Base-by-base conservation (phyloP, 2,888 invertebrate genomes). In the Drosophila infuscata region DNA sequence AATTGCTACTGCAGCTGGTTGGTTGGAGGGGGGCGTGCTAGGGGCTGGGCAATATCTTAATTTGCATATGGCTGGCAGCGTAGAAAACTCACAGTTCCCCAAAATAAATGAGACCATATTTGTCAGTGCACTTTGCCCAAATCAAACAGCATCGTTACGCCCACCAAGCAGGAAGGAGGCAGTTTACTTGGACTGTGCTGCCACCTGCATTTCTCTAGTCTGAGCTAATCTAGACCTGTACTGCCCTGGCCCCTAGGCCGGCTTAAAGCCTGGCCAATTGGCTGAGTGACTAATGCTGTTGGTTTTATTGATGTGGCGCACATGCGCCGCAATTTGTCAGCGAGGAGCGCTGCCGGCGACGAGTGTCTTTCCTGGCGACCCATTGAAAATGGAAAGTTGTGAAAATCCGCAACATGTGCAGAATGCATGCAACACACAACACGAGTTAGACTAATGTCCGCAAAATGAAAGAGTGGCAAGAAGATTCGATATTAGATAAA, bases 311-410 rank as follows among this genome's bases (percentile, higher is more conserved):
- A 89, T 88, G 81, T 79, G 63, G 74, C 53, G 87, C 91, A 82
- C 81, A 87, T 82, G 88, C 78, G 74, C 79, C 53, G 63, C 66
- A 63, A 82, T 84, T 88, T 84, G 63, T 86, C 79, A 74, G 66
- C 54, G 59, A 66, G 67, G 66, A 72, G 66, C 65, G 48, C 61
- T 67, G 62, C 64, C 59, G 57, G 67, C 60, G 25, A 43, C 12
- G 52, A 41, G 56, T 43, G 58, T 3, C 70, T 54, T 36, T 51
- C 38, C 30, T 30, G 56, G 52, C 51, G 64, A 29, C 51, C 83
- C 76, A 82, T 79, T 91, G 88, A 70, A 90, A 90, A 88, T 74
- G 90, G 89, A 91, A 88, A 91, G 90, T 89, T 77, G 70, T 32
- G 61, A 57, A 75, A 68, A 65, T 68, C 61, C 59, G 33, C 53